Percentiles rank a stretch among this genome's conserved stretches.
Evolutionary conservation across 2,888 invertebrate genomes (phyloP).

Genomic region (Nysson spinosus): DNA sequence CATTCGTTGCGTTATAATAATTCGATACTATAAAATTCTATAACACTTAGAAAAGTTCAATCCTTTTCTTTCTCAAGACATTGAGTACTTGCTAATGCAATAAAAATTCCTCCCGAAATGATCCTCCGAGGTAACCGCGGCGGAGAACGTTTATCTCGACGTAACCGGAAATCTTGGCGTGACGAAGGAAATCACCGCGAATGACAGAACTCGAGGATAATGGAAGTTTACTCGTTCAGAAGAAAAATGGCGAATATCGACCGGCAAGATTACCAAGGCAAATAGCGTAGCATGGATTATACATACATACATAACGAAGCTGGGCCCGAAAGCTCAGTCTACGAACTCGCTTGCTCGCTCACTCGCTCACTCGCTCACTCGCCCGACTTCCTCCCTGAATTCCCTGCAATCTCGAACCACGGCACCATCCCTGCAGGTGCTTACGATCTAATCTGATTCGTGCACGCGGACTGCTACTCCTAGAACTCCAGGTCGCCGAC

Average conservation of each 20-base stretch:
- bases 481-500: constrained; percentile 63
- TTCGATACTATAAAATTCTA: no score
- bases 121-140: background rate
- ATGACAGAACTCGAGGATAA: constrained; percentile 26
- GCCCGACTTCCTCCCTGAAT: constrained; percentile 45
- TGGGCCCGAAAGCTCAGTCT: constrained; percentile 25
- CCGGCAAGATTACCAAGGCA: constrained; percentile 28
- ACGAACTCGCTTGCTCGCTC: constrained; percentile 34
- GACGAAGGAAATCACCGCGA: constrained; percentile 7
- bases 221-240: constrained; percentile 36
- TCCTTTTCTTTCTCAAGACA: background rate
- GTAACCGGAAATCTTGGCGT: background rate
- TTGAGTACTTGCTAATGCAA: no score
- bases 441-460: constrained; percentile 68
- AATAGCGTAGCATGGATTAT: constrained; percentile 42
- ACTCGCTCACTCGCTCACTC: constrained; percentile 30
- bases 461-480: constrained; percentile 53
- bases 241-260: constrained; percentile 46
- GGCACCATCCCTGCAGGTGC: constrained; percentile 52
- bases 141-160: constrained; percentile 1
- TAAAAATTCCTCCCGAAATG: no score
- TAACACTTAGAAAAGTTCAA: no score
- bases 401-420: constrained; percentile 55
- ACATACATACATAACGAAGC: constrained; percentile 40
- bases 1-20: no score